Evolutionary conservation across 2,888 invertebrate species (phyloP).

Genomic region (Strigamia crassipes): DNA sequence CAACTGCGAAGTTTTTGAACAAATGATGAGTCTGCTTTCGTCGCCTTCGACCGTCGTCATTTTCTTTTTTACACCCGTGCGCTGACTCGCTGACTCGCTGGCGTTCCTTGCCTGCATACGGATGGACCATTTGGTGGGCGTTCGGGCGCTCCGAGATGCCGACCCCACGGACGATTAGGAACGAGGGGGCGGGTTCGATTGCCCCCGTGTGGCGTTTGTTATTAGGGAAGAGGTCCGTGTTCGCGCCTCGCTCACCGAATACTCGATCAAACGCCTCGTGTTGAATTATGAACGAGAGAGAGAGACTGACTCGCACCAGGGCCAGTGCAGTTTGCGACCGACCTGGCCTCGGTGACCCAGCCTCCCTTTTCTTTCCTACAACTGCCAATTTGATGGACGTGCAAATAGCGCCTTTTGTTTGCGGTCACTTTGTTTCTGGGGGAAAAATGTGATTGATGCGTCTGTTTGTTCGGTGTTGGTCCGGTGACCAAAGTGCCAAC

Average conservation of each 20-base stretch:
- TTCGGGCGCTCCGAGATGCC: background rate
- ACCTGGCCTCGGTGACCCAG: background rate
- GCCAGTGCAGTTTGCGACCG: background rate
- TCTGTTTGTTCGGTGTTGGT: background rate
- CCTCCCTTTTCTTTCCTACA: background rate
- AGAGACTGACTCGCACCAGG: background rate
- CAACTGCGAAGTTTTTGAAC: background rate
- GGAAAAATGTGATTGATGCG: background rate
- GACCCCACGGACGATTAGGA: constrained; percentile 36
- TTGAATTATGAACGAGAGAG: constrained; percentile 27
- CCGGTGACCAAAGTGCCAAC: too few relatives aligned
- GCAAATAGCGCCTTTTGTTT: background rate
- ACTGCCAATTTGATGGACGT: constrained; percentile 6
- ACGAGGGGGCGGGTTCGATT: constrained; percentile 7
- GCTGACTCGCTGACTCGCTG: constrained; percentile 6
- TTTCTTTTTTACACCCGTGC: background rate
- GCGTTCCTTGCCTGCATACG: constrained; percentile 9
- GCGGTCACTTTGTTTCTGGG: background rate
- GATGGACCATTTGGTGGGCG: constrained; percentile 23
- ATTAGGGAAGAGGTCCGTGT: constrained; percentile 5
- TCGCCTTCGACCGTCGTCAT: constrained; percentile 3
- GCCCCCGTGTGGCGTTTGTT: constrained; percentile 36
- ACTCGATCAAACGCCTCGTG: constrained; percentile 39
- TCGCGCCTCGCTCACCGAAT: constrained; percentile 29
- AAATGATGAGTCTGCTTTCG: constrained; percentile 24